Percentiles rank a stretch among this genome's conserved stretches.
Evolutionary conservation across 1,140 invertebrate species (phyloP).

Genomic region (Branchinecta lynchi): DNA sequence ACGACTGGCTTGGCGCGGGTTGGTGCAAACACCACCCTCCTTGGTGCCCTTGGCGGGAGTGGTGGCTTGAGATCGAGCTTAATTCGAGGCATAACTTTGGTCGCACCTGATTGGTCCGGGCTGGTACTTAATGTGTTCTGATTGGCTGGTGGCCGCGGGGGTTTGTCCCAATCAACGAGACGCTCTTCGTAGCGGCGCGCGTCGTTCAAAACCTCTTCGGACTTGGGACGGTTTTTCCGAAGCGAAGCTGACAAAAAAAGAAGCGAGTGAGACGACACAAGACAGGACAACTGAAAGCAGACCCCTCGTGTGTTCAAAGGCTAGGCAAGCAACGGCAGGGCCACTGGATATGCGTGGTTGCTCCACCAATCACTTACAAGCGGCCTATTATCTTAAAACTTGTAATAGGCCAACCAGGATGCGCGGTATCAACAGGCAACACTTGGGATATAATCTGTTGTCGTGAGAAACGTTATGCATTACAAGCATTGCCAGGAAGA

Average conservation of each 20-base stretch:
- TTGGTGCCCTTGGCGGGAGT: background rate
- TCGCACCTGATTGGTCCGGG: slow-evolving; percentile 1
- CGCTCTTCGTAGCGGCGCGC: slow-evolving; percentile 24
- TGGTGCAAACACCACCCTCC: background rate
- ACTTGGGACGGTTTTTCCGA: slow-evolving; percentile 21
- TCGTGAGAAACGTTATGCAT: too few species aligned
- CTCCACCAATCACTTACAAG: too few species aligned
- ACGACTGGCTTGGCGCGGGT: too few species aligned
- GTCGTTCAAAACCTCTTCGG: slow-evolving; percentile 19
- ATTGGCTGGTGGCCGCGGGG: slow-evolving; percentile 21
- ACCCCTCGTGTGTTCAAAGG: too few species aligned
- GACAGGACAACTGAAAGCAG: background rate
- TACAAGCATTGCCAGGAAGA: too few species aligned
- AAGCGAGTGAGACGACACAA: slow-evolving; percentile 11
- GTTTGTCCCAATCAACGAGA: slow-evolving; percentile 25
- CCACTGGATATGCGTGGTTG: too few species aligned
- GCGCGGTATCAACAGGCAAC: too few species aligned
- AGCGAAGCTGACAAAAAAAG: slow-evolving; percentile 22
- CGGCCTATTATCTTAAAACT: too few species aligned
- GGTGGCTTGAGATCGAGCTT: background rate
- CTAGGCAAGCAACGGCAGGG: too few species aligned
- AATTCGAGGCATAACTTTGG: background rate
- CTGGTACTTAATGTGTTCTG: background rate
- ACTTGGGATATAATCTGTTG: too few species aligned
- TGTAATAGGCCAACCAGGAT: too few species aligned